Evolutionary conservation across 1,140 invertebrate species (phyloP), one percentile per base, ranked within the genome.

Genomic region (Heterodera carotae): DNA sequence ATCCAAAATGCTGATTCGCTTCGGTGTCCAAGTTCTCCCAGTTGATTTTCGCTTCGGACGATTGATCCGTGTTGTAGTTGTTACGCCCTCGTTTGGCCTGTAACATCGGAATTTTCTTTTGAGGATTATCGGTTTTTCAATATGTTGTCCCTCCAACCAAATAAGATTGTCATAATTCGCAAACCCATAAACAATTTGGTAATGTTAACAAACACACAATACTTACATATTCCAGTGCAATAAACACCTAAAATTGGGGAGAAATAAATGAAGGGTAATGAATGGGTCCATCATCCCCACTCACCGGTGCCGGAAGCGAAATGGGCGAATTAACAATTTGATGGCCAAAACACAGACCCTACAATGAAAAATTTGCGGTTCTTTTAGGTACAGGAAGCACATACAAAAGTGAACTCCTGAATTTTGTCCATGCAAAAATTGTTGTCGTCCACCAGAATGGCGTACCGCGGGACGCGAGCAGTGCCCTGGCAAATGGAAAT

Each of bases 291-390:
- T 43, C n/a, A n/a, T n/a, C n/a, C n/a, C n/a, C n/a, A 22, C 48
- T 22, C 5, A 56, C 60, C n/a, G 80, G 80, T 0, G 76, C 36
- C 15, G 80, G 80, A 5, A 81, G 31, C 4, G 80, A 81, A 1
- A 67, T 82, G 4, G 80, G 62, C 22, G 64, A 43, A 36, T 67
- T 80, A 2, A 81, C 80, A 56, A 81, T 81, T 27, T 82, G 80
- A 53, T 81, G 80, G 4, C 31, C 67, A 67, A 79, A 81, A 22
- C 75, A 78, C 25, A 81, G 66, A 10, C 36, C 66, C 43, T 74
- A n/a, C 5, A 56, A 56, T 18, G 5, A 56, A 5, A 22, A 22
- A 15, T 22, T 66, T 27, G 1, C 4, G 25, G n/a, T 12, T 31
- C n/a, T 15, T 15, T 25, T 25, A 12, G 18, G 22, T 27, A 29